These are phyloP conservation scores for Argynnis bischoffii DNA, from an alignment of 2,888 invertebrate genomes.

Conservation along the genomic window DNA sequence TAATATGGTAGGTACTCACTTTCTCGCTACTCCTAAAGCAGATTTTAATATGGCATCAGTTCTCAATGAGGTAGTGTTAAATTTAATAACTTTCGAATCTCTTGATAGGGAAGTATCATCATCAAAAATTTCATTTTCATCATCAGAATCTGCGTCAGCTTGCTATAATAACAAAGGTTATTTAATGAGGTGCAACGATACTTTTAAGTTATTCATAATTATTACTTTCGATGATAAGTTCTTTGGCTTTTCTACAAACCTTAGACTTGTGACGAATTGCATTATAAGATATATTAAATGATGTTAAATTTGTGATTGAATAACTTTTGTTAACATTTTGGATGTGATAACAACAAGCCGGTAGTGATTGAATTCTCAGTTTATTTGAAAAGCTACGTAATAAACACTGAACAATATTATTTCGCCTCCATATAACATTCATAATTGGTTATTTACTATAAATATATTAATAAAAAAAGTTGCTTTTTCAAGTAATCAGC, in stretches of 20 bases:
- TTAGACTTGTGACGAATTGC: constrained; percentile 61
- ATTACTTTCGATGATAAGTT: background rate
- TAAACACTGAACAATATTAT: constrained; percentile 15
- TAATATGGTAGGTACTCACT: constrained; percentile 73
- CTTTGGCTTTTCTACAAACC: constrained; percentile 46
- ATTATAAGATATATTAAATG: constrained; percentile 42
- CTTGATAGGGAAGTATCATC: constrained; percentile 77
- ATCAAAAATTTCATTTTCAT: constrained; percentile 73
- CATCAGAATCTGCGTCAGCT: constrained; percentile 79
- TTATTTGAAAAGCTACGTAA: constrained; percentile 22
- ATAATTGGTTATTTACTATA: constrained; percentile 17
- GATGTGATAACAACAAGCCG: constrained; percentile 28
- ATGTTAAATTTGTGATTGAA: constrained; percentile 40
- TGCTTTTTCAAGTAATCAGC: background rate
- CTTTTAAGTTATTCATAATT: background rate
- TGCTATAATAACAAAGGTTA: constrained; percentile 46
- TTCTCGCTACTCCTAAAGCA: constrained; percentile 87
- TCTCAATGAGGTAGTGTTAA: constrained; percentile 85
- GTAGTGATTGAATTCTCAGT: constrained; percentile 18
- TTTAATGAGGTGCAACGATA: background rate
- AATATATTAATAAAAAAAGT: background rate
- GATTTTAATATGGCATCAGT: constrained; percentile 87
- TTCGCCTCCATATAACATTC: constrained; percentile 33
- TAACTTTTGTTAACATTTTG: constrained; percentile 17
- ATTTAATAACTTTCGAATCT: constrained; percentile 85